A percentile compares a stretch with the other conserved stretches of the same genome.
These are phyloP conservation scores for Ictidomys tridecemlineatus DNA, from an alignment of 2,113 vertebrate species.

Conservation along the genomic window DNA sequence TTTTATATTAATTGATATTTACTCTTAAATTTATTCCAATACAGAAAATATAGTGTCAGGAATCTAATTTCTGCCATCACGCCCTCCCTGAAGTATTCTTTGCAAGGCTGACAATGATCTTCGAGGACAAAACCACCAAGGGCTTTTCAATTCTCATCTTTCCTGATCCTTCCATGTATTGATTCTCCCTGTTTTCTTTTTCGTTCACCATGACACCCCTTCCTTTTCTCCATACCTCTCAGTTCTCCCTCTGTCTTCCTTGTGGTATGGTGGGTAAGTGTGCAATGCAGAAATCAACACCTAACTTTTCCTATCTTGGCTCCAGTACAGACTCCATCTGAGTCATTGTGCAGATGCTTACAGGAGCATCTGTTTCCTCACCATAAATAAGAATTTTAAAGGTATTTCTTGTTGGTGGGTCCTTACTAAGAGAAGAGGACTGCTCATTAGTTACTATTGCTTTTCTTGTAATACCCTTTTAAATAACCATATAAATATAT, in stretches of 20 bases:
- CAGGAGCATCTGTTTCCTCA: background rate
- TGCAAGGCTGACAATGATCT: background rate
- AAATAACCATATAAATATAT: background rate
- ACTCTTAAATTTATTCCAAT: background rate
- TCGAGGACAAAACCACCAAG: background rate
- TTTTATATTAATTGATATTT: conserved; percentile 7
- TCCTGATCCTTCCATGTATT: background rate
- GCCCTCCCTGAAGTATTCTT: background rate
- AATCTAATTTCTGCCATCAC: background rate
- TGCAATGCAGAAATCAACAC: background rate
- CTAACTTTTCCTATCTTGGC: background rate
- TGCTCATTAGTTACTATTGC: background rate
- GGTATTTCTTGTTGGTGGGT: background rate
- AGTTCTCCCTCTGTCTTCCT: background rate
- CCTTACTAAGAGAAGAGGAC: background rate
- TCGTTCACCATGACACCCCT: background rate
- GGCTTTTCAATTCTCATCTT: background rate
- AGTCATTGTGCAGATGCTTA: no score
- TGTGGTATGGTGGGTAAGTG: background rate
- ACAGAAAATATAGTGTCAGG: background rate
- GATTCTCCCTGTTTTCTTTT: background rate
- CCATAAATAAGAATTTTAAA: background rate
- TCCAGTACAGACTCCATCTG: background rate
- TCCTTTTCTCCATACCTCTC: background rate
- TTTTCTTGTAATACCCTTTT: background rate